Base-by-base conservation (phyloP, 1,140 invertebrate species). In the Drosophila novamexicana region DNA sequence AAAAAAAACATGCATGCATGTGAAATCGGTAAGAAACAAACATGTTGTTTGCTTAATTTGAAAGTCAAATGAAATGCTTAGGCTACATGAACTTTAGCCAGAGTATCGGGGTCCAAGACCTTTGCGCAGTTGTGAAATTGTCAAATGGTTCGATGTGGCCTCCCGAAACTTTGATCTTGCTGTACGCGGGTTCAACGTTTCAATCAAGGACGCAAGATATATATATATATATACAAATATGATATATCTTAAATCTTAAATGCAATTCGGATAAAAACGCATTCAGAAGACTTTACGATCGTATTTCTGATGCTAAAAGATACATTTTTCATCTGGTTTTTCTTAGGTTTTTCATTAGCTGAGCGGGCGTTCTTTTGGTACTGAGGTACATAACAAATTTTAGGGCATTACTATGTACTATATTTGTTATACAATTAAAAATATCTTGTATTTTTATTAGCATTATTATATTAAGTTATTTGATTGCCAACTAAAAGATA, bases 61-160 rank as follows among this genome's bases (percentile, higher is more conserved):
- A 10, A 53, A 64, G 47, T 52, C 47, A 64, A 64, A 64, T 53
- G 36, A 42, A 64, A 64, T 64, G 61, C 49, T 42, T 59, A 32
- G n/a, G 39, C 29, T 45, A 29, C 61, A 63, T 14, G 45, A 16
- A 37, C 34, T 6, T 3, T 6, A 16, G 14, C 6, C 12, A n/a
- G 18, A 52, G 58, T 36, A 36, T 9, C 10, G 7, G 45, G 14
- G 32, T 22, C 44, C 32, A 22, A 49, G 44, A 32, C 37, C 54
- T 36, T 52, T 47, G 59, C 45, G 58, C 44, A 63, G 67, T 74
- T 79, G 37, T 75, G 75, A 29, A 7, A 44, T 52, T 18, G 10
- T 18, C 42, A 40, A 58, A 58, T 58, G 40, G n/a, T 58, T 8
- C 18, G 37, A 56, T 45, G 40, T 32, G 49, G 22, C 1, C 29